These are phyloP conservation scores for Piaya cayana DNA, from an alignment of 2,113 vertebrate genomes.

Conservation along the genomic window DNA sequence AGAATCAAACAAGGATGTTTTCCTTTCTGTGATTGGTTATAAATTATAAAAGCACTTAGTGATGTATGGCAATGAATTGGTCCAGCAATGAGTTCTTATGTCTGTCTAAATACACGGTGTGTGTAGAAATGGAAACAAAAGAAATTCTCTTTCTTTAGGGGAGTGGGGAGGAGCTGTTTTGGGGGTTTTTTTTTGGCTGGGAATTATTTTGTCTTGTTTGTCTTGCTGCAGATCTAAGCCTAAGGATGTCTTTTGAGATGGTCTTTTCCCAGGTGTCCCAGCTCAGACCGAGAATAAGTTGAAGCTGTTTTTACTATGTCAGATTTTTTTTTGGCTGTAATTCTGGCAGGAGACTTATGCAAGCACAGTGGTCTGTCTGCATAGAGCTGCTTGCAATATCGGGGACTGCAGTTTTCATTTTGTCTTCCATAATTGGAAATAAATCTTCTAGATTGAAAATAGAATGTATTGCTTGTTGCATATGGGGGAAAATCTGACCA, in stretches of 20 bases:
- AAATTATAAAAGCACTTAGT: not conserved
- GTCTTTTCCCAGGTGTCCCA: not conserved
- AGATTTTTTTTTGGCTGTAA: not conserved
- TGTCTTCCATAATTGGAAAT: conserved; percentile 48
- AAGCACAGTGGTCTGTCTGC: not conserved
- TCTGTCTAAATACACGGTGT: not conserved
- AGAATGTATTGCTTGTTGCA: not conserved
- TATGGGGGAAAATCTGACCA: not conserved
- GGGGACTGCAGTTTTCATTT: not conserved
- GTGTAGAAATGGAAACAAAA: not conserved
- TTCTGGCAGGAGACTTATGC: not conserved
- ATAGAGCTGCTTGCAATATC: not conserved
- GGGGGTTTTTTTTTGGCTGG: too few species aligned
- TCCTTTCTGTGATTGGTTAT: not conserved
- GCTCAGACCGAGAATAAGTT: not conserved
- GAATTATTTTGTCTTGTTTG: too few species aligned
- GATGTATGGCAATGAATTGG: not conserved
- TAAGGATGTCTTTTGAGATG: not conserved
- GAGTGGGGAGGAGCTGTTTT: not conserved
- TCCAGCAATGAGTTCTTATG: not conserved
- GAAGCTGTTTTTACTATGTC: not conserved
- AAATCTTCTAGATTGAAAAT: conserved; percentile 35
- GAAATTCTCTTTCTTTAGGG: not conserved
- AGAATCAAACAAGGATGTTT: not conserved
- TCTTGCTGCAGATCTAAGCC: not conserved